Evolutionary conservation across 2,797 vertebrate species (phyloP).

Genomic region (Aplochiton taeniatus): DNA sequence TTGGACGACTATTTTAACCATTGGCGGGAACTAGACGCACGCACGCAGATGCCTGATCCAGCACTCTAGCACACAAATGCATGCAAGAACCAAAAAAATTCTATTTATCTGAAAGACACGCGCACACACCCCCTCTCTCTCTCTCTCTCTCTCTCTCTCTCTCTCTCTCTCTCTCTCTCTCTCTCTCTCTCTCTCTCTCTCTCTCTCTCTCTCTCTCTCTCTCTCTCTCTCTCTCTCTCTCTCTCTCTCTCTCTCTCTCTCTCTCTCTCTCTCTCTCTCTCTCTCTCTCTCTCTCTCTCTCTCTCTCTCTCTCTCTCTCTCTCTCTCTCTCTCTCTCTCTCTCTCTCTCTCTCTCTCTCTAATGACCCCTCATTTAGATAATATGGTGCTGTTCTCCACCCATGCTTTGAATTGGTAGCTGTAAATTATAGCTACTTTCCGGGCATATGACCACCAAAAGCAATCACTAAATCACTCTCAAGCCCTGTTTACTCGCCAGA

Average conservation of each 20-base stretch:
- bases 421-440: conserved; percentile 62
- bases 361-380: conserved; percentile 50
- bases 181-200: conserved; percentile 16
- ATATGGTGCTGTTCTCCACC: conserved; percentile 32
- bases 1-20: too few relatives aligned
- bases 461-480: conserved; percentile 57
- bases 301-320: too few relatives aligned
- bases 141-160: too few relatives aligned
- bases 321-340: conserved; percentile 6
- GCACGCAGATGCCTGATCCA: too few relatives aligned
- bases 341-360: conserved; percentile 40
- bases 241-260: too few relatives aligned
- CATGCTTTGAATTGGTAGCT: conserved; percentile 40
- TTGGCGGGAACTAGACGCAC: too few relatives aligned
- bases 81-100: too few relatives aligned
- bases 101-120: too few relatives aligned
- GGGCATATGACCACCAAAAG: conserved; percentile 37
- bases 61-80: too few relatives aligned
- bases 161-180: too few relatives aligned
- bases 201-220: conserved; percentile 36
- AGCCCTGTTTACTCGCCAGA: conserved; percentile 32
- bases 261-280: background rate
- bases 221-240: too few relatives aligned
- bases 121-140: conserved; percentile 24
- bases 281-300: too few relatives aligned